phyloP scores from a whole-genome alignment of 2,797 vertebrate genomes.

The Scomberomorus guttatus region DNA sequence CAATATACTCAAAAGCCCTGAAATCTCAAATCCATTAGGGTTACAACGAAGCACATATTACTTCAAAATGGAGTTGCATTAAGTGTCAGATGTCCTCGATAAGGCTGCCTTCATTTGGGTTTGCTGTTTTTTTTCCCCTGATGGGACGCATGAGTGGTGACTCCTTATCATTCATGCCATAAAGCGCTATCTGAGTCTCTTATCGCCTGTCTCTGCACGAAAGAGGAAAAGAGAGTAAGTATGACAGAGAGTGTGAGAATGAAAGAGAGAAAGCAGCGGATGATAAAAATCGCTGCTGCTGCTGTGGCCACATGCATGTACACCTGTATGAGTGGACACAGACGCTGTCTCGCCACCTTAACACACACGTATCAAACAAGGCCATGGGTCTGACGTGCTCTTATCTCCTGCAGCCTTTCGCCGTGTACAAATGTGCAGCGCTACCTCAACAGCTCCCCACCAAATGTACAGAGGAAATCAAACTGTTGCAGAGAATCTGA shows the following conservation, averaged over 20 bases:
- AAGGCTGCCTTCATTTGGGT: constrained; percentile 78
- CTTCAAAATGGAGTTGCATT: constrained; percentile 77
- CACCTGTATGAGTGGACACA: constrained; percentile 76
- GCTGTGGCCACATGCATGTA: constrained; percentile 68
- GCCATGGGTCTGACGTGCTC: constrained; percentile 63
- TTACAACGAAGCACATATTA: constrained; percentile 61
- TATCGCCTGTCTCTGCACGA: constrained; percentile 74
- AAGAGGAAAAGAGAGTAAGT: constrained; percentile 66
- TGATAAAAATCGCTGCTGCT: constrained; percentile 73
- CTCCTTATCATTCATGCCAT: constrained; percentile 80
- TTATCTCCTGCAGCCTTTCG: constrained; percentile 71
- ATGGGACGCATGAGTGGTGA: constrained; percentile 72
- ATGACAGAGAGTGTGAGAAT: constrained; percentile 68
- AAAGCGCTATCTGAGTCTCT: constrained; percentile 77
- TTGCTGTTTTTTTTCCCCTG: constrained; percentile 53
- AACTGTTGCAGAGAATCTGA: constrained; percentile 43
- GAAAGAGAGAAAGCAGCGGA: constrained; percentile 58
- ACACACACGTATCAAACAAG: constrained; percentile 73
- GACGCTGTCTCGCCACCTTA: constrained; percentile 35
- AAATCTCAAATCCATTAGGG: constrained; percentile 75
- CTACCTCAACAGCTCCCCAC: constrained; percentile 41
- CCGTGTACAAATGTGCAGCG: constrained; percentile 51
- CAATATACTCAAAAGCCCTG: constrained; percentile 70
- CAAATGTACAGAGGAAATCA: constrained; percentile 65
- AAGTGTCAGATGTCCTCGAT: constrained; percentile 79